These are phyloP conservation scores for Cliona cf. orientalis DNA, from an alignment of 37 sponge, comb jelly and placozoan genomes.

Conservation along the genomic window DNA sequence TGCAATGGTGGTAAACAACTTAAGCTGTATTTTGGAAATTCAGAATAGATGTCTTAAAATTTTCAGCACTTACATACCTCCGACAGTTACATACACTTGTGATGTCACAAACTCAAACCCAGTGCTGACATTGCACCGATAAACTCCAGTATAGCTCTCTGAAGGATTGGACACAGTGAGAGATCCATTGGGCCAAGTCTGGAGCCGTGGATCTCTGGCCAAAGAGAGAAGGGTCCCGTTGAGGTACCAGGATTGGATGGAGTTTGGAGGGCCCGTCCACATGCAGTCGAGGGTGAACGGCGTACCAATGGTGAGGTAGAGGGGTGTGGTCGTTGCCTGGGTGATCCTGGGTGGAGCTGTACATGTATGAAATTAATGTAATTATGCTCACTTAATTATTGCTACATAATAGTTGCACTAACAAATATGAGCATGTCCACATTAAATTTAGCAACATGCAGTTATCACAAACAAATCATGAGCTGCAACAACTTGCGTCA, in stretches of 20 bases:
- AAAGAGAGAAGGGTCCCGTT: constrained; percentile 26
- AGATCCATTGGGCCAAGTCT: background rate
- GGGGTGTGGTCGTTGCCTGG: background rate
- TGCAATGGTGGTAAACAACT: too few relatives aligned
- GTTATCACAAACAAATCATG: background rate
- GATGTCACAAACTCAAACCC: constrained; percentile 4
- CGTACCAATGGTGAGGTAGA: constrained; percentile 3
- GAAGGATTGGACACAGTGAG: constrained; percentile 17
- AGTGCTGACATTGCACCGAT: constrained; percentile 54
- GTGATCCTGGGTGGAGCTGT: constrained; percentile 27
- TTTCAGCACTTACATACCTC: constrained; percentile 45
- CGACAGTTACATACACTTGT: constrained; percentile 48
- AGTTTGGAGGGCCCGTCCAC: background rate
- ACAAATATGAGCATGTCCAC: too few relatives aligned
- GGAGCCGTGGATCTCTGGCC: background rate
- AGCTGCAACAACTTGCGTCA: too few relatives aligned
- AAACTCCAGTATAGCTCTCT: constrained; percentile 23
- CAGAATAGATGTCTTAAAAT: too few relatives aligned
- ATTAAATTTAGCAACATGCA: too few relatives aligned
- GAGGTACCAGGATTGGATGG: constrained; percentile 39
- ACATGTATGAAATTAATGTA: too few relatives aligned
- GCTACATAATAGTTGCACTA: too few relatives aligned
- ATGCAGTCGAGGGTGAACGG: constrained; percentile 50
- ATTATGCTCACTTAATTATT: too few relatives aligned
- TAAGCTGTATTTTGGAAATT: too few relatives aligned